Conservation (phyloP, 2,888 invertebrate genomes). For the Mechanitis messenoides region DNA sequence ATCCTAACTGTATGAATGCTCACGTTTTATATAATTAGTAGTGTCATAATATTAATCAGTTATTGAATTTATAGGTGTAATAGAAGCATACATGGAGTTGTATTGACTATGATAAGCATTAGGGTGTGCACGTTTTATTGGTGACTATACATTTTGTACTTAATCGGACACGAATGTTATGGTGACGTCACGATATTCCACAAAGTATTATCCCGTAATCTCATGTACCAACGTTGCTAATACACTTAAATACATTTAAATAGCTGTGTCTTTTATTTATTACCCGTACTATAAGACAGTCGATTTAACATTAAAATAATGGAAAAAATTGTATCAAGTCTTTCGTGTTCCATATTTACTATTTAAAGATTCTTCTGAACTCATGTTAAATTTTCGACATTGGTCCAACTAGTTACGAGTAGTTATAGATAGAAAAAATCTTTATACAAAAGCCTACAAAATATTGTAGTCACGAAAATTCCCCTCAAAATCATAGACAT, state of each 20-base stretch:
- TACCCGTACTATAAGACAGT: too few species aligned
- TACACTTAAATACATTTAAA: slow-evolving; percentile 76
- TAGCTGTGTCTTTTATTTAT: slow-evolving; percentile 41
- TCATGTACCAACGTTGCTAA: slow-evolving; percentile 77
- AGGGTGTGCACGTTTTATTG: slow-evolving; percentile 64
- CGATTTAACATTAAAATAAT: background rate
- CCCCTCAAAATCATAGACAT: background rate
- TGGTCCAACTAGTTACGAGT: too few species aligned
- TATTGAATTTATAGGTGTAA: slow-evolving; percentile 73
- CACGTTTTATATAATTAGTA: slow-evolving; percentile 69
- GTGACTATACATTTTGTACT: slow-evolving; percentile 62
- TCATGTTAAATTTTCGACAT: too few species aligned
- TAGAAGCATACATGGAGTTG: slow-evolving; percentile 61
- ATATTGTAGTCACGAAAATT: too few species aligned
- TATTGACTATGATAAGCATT: slow-evolving; percentile 44
- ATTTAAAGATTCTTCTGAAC: too few species aligned
- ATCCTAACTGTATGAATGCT: slow-evolving; percentile 72
- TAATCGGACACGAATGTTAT: slow-evolving; percentile 60
- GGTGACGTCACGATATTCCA: slow-evolving; percentile 60
- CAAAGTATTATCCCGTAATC: slow-evolving; percentile 74
- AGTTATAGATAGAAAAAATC: too few species aligned
- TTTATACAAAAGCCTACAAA: too few species aligned
- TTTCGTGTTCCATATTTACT: too few species aligned
- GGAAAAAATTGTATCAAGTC: background rate
- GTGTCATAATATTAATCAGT: slow-evolving; percentile 57